Conservation (phyloP, 2,797 vertebrate species). For the Nannoperca australis region DNA sequence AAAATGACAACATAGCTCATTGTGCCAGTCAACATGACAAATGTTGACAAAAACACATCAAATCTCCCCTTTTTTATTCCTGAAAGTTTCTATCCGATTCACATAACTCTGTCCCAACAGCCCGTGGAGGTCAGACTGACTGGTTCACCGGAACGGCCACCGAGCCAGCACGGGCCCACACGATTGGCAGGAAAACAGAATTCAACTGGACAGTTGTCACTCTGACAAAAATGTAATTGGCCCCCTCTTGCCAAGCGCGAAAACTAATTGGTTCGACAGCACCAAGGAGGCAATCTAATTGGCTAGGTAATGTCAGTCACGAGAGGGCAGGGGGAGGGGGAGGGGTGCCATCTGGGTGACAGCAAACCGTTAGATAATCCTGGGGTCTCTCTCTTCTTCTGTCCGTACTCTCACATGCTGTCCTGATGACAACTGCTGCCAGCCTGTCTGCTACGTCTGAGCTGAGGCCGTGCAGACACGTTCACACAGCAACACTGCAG, state of each 20-base stretch:
- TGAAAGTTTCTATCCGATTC: neutral
- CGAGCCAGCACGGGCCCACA: constrained; percentile 23
- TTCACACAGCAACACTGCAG: constrained; percentile 17
- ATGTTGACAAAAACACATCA: neutral
- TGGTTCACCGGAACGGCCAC: constrained; percentile 27
- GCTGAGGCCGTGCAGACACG: constrained; percentile 27
- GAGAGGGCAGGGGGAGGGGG: constrained; percentile 42
- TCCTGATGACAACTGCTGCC: constrained; percentile 70
- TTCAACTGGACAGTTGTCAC: constrained; percentile 65
- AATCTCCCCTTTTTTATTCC: neutral
- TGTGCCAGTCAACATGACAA: neutral
- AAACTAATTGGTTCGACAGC: constrained; percentile 76
- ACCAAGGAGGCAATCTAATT: constrained; percentile 72
- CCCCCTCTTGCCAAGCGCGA: constrained; percentile 54
- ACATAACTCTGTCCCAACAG: constrained; percentile 6
- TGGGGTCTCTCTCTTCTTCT: constrained; percentile 57
- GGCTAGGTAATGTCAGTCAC: constrained; percentile 76
- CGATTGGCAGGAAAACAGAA: constrained; percentile 53
- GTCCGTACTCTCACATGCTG: constrained; percentile 45
- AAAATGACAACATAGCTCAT: neutral
- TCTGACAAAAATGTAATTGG: constrained; percentile 65
- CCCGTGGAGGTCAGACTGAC: constrained; percentile 28
- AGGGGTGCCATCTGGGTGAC: constrained; percentile 89
- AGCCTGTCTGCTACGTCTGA: constrained; percentile 53
- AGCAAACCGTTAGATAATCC: constrained; percentile 85